phyloP scores from a whole-genome alignment of 1,140 invertebrate genomes.

The Philotrypesis tridentata region DNA sequence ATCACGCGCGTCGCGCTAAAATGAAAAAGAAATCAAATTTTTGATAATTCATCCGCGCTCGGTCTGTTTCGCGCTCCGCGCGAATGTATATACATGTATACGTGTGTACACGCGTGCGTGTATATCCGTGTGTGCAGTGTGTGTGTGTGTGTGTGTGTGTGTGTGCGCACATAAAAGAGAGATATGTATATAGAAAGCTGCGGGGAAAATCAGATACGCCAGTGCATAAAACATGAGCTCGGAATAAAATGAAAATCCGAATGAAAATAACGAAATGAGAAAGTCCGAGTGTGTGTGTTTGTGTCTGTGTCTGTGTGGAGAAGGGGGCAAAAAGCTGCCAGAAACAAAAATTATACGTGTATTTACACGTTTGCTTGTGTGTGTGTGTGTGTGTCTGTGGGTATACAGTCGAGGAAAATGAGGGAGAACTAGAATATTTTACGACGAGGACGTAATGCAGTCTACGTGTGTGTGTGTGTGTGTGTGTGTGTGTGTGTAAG shows the following conservation, averaged over 20 bases:
- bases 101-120: no score
- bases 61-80: constrained; percentile 8
- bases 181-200: not conserved
- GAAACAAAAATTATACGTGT: not conserved
- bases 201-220: constrained; percentile 43
- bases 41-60: constrained; percentile 37
- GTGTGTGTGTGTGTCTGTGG: no score
- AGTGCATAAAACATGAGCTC: constrained; percentile 52
- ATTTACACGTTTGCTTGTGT: no score
- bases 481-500: no score
- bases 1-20: constrained; percentile 25
- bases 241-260: constrained; percentile 50
- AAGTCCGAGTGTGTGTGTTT: no score
- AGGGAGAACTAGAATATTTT: not conserved
- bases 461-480: no score
- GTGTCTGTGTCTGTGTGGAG: no score
- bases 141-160: not conserved
- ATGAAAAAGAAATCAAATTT: constrained; percentile 38
- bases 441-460: no score
- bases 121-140: no score
- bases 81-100: not conserved
- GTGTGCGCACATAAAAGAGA: not conserved
- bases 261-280: constrained; percentile 49
- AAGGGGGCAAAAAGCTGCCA: not conserved
- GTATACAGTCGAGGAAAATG: not conserved